phyloP scores from a whole-genome alignment of 1,140 invertebrate species.

The Ericerus pela region DNA sequence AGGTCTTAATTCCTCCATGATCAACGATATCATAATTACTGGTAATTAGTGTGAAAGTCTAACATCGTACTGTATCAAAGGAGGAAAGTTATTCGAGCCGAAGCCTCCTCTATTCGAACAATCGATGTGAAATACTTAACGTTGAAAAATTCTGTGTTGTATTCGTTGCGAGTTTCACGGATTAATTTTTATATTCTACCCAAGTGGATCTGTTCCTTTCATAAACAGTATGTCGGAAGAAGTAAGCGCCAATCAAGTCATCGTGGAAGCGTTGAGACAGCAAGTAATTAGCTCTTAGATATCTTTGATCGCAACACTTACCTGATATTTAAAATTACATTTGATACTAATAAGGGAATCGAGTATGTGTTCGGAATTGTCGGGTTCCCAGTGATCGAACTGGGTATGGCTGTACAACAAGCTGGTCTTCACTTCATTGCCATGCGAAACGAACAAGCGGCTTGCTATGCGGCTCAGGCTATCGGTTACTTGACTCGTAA shows the following conservation, averaged over 20 bases:
- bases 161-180: no score
- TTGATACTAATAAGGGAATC: constrained; percentile 51
- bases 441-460: constrained; percentile 93
- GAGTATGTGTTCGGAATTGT: constrained; percentile 94
- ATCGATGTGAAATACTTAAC: no score
- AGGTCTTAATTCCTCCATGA: no score
- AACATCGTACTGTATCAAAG: no score
- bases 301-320: neutral
- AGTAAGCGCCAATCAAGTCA: constrained; percentile 55
- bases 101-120: no score
- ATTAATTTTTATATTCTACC: no score
- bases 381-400: constrained; percentile 85
- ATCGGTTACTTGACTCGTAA: constrained; percentile 75
- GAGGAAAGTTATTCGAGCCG: no score
- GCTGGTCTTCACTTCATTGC: constrained; percentile 82
- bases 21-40: no score
- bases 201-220: no score
- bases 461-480: constrained; percentile 88
- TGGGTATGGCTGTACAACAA: constrained; percentile 71
- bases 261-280: constrained; percentile 57
- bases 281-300: constrained; percentile 39
- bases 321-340: neutral
- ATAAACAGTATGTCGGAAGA: no score
- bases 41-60: no score
- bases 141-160: no score